These are phyloP conservation scores for Eristalis arbustorum DNA, from an alignment of 2,888 invertebrate genomes.

Conservation along the genomic window DNA sequence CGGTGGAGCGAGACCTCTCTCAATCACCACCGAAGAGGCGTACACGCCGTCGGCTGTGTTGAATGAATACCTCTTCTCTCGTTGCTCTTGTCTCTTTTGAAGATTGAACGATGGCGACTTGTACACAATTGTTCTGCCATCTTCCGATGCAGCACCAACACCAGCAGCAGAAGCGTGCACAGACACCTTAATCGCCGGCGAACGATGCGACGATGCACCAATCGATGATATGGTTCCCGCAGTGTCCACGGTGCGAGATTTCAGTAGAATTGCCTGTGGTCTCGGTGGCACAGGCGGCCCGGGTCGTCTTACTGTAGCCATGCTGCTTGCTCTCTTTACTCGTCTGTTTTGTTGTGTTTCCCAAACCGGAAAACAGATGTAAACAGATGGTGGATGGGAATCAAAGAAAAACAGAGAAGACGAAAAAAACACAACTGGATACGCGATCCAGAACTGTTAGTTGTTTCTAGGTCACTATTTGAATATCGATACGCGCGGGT, in stretches of 20 bases:
- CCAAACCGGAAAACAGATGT: conserved; percentile 34
- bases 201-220: conserved; percentile 66
- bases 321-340: conserved; percentile 69
- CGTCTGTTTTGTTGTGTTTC: conserved; percentile 37
- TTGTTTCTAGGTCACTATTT: conserved; percentile 63
- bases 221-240: conserved; percentile 67
- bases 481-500: conserved; percentile 48
- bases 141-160: conserved; percentile 71
- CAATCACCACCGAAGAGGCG: conserved; percentile 17
- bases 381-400: conserved; percentile 11
- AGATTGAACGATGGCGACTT: conserved; percentile 79
- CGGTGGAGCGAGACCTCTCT: conserved; percentile 45
- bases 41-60: conserved; percentile 54
- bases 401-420: background rate
- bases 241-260: conserved; percentile 80
- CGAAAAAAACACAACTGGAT: conserved; percentile 18
- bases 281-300: conserved; percentile 91
- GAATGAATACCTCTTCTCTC: conserved; percentile 71
- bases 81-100: conserved; percentile 77
- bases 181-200: conserved; percentile 35
- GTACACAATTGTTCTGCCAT: conserved; percentile 80
- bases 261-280: conserved; percentile 88
- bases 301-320: conserved; percentile 82
- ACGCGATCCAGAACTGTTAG: conserved; percentile 38
- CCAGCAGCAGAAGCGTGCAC: conserved; percentile 27